A percentile compares a stretch with the other conserved stretches of the same genome.
Evolutionary conservation across 2,888 invertebrate genomes (phyloP).

Genomic region (Brachyopa scutellaris): DNA sequence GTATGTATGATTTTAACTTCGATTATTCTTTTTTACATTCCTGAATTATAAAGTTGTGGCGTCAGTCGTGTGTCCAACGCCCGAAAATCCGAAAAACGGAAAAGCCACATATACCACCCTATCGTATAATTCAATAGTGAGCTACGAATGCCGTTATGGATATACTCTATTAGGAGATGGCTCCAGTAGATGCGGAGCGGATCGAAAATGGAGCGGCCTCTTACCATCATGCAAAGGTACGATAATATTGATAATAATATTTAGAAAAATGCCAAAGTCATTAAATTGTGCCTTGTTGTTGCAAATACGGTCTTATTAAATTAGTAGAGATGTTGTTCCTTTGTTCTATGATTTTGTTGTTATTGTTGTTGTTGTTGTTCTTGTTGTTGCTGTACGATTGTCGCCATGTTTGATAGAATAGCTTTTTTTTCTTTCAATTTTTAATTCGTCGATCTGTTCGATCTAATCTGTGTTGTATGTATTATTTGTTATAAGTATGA

Average conservation of each 20-base stretch:
- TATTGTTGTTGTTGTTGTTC: too few species aligned
- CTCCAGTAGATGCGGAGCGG: slow-evolving; percentile 95
- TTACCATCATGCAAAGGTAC: slow-evolving; percentile 95
- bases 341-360: too few species aligned
- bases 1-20: slow-evolving; percentile 2
- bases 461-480: too few species aligned
- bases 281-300: too few species aligned
- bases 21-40: slow-evolving; percentile 21
- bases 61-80: slow-evolving; percentile 96
- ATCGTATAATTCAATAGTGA: slow-evolving; percentile 97
- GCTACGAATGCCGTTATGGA: slow-evolving; percentile 97
- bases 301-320: too few species aligned
- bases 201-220: slow-evolving; percentile 97
- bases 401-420: too few species aligned
- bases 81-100: slow-evolving; percentile 95
- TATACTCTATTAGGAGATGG: slow-evolving; percentile 94
- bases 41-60: slow-evolving; percentile 86
- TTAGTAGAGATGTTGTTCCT: too few species aligned
- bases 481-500: too few species aligned
- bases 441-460: too few species aligned
- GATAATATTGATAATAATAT: slow-evolving; percentile 17
- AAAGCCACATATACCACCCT: slow-evolving; percentile 95
- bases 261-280: not conserved
- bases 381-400: too few species aligned
- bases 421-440: too few species aligned